Evolutionary conservation across 2,113 vertebrate species (phyloP).

Genomic region (Muscicapa adusta): DNA sequence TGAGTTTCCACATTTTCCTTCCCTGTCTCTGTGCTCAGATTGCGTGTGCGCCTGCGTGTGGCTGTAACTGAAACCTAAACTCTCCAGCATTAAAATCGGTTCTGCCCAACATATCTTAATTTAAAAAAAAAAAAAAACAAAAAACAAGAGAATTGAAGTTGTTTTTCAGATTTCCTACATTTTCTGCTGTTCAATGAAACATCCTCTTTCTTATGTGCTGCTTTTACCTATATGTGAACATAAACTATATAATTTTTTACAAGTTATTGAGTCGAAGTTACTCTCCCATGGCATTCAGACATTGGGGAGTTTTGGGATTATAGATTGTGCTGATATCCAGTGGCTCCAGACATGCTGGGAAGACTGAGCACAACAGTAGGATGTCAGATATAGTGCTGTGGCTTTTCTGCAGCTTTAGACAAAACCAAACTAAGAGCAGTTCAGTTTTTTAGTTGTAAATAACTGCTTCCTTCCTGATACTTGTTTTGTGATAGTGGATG

Average conservation of each 20-base stretch:
- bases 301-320: neutral
- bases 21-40: neutral
- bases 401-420: neutral
- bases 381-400: neutral
- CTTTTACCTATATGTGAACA: neutral
- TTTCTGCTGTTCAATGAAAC: neutral
- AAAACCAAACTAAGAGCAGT: neutral
- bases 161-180: neutral
- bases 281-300: neutral
- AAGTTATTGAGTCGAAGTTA: neutral
- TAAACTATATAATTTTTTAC: neutral
- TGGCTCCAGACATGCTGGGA: neutral
- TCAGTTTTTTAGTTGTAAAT: neutral
- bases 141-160: neutral
- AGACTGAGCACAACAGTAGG: neutral
- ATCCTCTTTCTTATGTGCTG: neutral
- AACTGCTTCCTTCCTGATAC: neutral
- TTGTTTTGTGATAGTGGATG: neutral
- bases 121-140: neutral
- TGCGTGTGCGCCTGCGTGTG: rapidly evolving
- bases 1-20: neutral
- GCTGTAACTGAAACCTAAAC: neutral
- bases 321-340: neutral
- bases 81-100: neutral
- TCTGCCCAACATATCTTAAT: neutral